Evolutionary conservation across 2,888 invertebrate species (phyloP).

Genomic region (Stratiomys singularior): DNA sequence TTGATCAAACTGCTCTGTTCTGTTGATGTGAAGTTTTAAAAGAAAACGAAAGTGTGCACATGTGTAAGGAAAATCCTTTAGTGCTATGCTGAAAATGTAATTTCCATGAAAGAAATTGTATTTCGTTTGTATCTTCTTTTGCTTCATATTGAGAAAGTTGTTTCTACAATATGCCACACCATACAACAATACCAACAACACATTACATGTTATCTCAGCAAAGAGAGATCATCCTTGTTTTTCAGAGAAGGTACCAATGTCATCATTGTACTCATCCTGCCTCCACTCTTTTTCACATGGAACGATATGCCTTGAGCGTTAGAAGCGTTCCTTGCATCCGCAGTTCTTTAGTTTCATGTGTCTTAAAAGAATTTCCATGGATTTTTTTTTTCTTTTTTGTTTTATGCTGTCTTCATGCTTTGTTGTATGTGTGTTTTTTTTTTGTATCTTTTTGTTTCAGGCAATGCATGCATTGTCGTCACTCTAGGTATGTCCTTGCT

Average conservation of each 20-base stretch:
- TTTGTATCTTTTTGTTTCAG: no score
- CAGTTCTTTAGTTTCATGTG: neutral
- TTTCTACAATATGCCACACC: neutral
- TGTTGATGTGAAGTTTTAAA: no score
- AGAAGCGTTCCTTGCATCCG: neutral
- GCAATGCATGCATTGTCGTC: no score
- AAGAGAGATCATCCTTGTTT: no score
- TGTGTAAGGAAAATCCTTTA: neutral
- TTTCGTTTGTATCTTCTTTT: neutral
- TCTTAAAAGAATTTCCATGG: neutral
- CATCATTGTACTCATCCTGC: neutral
- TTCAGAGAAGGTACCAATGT: neutral
- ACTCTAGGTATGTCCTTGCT: neutral
- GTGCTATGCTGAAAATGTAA: conserved; percentile 5
- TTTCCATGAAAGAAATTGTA: conserved; percentile 7
- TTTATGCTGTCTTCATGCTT: no score
- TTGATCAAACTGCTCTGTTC: no score
- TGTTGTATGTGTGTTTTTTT: no score
- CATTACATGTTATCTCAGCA: neutral
- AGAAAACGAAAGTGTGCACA: neutral
- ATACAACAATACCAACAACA: neutral
- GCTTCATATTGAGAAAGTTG: neutral
- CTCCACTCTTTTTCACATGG: neutral
- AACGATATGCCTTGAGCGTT: neutral
- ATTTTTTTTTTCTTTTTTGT: neutral